Conservation (phyloP, 2,888 invertebrate species). For the Drosophila affinis region DNA sequence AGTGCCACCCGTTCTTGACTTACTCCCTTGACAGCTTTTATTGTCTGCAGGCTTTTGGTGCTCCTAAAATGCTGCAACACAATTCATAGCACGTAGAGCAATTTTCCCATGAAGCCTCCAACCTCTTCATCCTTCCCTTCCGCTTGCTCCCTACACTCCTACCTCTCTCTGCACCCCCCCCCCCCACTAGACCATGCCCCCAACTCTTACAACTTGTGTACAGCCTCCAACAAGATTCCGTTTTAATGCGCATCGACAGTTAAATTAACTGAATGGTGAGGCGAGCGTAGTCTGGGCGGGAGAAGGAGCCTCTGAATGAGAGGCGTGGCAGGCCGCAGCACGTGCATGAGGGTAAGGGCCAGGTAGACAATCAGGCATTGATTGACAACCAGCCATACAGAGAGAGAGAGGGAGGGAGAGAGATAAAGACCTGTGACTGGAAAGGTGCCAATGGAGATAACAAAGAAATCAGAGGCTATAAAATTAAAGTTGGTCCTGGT, state of each 20-base stretch:
- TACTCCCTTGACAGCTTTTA: constrained; percentile 52
- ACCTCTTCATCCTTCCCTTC: background rate
- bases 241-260: constrained; percentile 55
- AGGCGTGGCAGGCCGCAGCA: constrained; percentile 44
- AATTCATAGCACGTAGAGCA: constrained; percentile 75
- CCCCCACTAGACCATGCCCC: no score
- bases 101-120: constrained; percentile 64
- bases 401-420: background rate
- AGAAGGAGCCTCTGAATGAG: constrained; percentile 7
- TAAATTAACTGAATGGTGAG: constrained; percentile 46
- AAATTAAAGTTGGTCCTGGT: no score
- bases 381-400: constrained; percentile 34
- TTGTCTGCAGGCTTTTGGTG: constrained; percentile 65
- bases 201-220: constrained; percentile 9
- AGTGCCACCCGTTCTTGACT: background rate
- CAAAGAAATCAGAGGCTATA: no score
- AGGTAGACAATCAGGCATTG: constrained; percentile 39
- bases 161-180: background rate
- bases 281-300: background rate
- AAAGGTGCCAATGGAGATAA: constrained; percentile 1
- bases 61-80: constrained; percentile 75
- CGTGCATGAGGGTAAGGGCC: constrained; percentile 16
- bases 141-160: background rate
- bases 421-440: background rate
- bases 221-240: constrained; percentile 41